A percentile compares a stretch with the other conserved stretches of the same genome.
phyloP scores from a whole-genome alignment of 2,888 invertebrate species.

The Lepidonotus clava region DNA sequence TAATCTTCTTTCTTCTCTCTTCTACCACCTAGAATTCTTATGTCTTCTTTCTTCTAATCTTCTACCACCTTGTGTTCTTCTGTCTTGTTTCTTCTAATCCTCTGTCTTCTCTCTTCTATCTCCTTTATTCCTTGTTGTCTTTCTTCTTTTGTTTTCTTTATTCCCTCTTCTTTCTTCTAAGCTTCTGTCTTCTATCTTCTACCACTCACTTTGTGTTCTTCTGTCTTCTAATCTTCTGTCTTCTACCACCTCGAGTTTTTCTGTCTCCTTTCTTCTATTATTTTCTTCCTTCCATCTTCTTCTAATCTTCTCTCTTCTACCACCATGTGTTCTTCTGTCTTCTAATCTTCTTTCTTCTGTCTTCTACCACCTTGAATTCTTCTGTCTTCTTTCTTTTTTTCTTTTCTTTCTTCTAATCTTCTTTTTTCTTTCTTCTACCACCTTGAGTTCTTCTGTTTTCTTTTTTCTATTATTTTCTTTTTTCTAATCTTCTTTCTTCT shows the following conservation, averaged over 20 bases:
- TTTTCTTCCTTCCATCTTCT: no score
- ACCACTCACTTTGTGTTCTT: no score
- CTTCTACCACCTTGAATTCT: neutral
- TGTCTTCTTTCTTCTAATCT: conserved; percentile 44
- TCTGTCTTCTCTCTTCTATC: neutral
- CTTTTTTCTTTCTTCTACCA: neutral
- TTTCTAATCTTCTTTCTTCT: neutral
- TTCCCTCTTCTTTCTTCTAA: neutral
- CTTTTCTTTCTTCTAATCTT: neutral
- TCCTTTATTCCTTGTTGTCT: neutral
- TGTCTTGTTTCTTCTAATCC: neutral
- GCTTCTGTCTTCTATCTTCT: neutral
- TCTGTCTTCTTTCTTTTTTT: no score
- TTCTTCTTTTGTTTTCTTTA: neutral
- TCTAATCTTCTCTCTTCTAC: neutral
- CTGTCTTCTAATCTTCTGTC: neutral
- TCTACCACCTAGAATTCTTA: neutral
- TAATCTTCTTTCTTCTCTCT: conserved; percentile 35
- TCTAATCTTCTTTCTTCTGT: conserved; percentile 18
- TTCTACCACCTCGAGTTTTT: neutral
- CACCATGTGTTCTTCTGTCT: neutral
- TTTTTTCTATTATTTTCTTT: neutral
- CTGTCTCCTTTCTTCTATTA: neutral
- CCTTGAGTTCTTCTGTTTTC: neutral
- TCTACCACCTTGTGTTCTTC: neutral